These are phyloP conservation scores for Hyperoodon ampullatus DNA, from an alignment of 2,113 vertebrate species.

Conservation along the genomic window DNA sequence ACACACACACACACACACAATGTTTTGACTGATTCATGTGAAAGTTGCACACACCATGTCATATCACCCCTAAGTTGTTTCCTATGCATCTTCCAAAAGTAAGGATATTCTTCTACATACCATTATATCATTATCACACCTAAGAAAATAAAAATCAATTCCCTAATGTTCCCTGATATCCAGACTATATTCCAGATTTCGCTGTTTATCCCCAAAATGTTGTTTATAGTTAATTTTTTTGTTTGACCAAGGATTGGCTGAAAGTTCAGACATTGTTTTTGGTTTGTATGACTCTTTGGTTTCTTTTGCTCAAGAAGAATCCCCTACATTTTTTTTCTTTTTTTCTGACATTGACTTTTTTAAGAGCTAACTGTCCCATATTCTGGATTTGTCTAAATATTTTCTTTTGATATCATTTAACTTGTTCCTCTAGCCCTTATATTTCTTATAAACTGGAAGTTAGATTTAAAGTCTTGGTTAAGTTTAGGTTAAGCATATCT, in stretches of 20 bases:
- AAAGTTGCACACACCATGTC: neutral
- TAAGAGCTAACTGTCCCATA: neutral
- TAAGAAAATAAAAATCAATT: neutral
- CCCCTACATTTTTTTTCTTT: neutral
- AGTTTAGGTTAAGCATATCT: conserved; percentile 10
- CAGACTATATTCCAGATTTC: neutral
- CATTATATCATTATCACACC: neutral
- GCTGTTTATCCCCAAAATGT: neutral
- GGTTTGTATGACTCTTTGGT: neutral
- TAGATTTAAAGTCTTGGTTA: conserved; percentile 39
- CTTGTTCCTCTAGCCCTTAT: neutral
- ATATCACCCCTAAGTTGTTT: neutral
- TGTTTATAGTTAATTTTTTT: neutral
- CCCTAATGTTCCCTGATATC: neutral
- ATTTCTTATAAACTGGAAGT: neutral
- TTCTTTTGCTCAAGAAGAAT: neutral
- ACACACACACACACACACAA: too few relatives aligned
- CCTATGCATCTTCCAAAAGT: neutral
- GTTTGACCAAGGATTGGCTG: neutral
- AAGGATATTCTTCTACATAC: neutral
- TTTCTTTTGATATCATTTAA: conserved; percentile 16
- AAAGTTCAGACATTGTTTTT: neutral
- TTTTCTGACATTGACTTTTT: neutral
- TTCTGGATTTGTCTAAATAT: neutral
- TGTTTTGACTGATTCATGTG: neutral